Percentiles rank a stretch among this genome's conserved stretches.
Conservation (phyloP, 2,888 invertebrate species). For the Cryptus armator region DNA sequence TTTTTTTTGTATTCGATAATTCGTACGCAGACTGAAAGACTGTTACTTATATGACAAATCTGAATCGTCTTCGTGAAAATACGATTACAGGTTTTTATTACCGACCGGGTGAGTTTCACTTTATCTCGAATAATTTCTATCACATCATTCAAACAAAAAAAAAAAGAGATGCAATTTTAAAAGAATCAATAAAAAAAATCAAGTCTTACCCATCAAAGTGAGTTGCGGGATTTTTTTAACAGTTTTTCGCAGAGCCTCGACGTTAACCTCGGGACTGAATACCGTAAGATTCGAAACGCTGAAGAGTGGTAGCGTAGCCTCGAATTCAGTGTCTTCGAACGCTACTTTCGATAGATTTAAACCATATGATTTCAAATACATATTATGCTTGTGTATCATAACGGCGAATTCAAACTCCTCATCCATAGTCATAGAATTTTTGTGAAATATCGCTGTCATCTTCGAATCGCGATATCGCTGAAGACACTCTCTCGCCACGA, state of each 20-base stretch:
- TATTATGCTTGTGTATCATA: constrained; percentile 88
- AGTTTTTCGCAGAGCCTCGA: constrained; percentile 88
- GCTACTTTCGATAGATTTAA: constrained; percentile 89
- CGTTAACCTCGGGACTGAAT: constrained; percentile 90
- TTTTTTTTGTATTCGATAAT: no score
- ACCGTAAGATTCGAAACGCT: constrained; percentile 89
- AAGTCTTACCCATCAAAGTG: constrained; percentile 88
- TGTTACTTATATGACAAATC: no score
- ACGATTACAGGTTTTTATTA: no score
- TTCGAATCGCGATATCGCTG: constrained; percentile 90
- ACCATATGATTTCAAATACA: constrained; percentile 90
- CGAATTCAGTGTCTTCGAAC: constrained; percentile 89
- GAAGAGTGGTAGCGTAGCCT: constrained; percentile 89
- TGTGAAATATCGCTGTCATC: constrained; percentile 90
- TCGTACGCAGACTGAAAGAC: no score
- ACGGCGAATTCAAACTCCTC: constrained; percentile 89
- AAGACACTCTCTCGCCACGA: constrained; percentile 90
- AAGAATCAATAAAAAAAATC: constrained; percentile 41
- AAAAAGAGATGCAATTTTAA: background rate
- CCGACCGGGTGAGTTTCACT: no score
- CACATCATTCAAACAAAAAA: background rate
- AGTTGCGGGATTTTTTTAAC: constrained; percentile 90
- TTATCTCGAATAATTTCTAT: no score
- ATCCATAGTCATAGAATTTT: constrained; percentile 90
- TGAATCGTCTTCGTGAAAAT: no score